phyloP scores from a whole-genome alignment of 2,797 vertebrate genomes.

The Chrysolophus pictus region DNA sequence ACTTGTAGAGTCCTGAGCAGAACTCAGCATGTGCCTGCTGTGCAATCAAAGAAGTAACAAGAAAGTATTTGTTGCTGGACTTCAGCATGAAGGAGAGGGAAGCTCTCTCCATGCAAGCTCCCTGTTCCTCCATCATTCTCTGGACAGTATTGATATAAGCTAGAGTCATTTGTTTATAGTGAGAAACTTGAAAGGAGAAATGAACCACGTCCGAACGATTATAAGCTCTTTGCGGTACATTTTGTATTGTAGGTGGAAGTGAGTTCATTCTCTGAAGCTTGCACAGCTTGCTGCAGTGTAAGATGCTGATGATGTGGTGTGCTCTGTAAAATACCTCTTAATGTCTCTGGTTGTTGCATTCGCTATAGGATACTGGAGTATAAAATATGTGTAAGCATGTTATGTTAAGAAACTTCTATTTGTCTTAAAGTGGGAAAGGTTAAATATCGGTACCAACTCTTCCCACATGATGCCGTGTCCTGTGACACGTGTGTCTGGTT shows the following conservation, averaged over 20 bases:
- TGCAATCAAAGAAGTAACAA: neutral
- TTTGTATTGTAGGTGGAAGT: slow-evolving; percentile 4
- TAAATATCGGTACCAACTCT: neutral
- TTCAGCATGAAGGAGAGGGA: slow-evolving; percentile 30
- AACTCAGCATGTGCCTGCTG: neutral
- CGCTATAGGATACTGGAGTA: neutral
- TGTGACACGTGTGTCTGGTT: neutral
- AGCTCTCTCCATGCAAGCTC: neutral
- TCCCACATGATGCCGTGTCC: neutral
- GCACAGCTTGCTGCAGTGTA: neutral
- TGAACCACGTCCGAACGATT: neutral
- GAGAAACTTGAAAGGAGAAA: neutral
- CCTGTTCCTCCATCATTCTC: slow-evolving; percentile 60
- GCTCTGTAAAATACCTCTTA: neutral
- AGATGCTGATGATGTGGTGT: neutral
- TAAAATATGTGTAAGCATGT: neutral
- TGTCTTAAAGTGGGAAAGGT: neutral
- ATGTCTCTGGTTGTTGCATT: neutral
- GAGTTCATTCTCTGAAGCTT: slow-evolving; percentile 11
- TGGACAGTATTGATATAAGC: neutral
- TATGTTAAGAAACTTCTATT: neutral
- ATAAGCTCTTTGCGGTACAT: neutral
- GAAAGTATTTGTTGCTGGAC: slow-evolving; percentile 37
- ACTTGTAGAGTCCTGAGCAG: neutral
- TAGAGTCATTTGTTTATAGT: neutral